Conservation (phyloP, 2,888 invertebrate species). For the Crioceris asparagi region DNA sequence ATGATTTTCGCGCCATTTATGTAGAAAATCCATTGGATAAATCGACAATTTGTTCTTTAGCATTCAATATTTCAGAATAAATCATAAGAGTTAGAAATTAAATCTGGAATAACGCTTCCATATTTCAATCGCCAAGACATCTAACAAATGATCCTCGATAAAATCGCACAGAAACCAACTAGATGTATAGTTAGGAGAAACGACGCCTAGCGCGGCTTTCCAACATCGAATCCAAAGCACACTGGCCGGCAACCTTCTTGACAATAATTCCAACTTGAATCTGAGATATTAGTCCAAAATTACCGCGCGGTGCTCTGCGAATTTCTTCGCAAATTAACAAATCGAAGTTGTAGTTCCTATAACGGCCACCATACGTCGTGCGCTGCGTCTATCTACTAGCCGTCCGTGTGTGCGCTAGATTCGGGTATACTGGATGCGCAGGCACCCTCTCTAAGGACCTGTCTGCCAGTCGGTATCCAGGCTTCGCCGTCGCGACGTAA, state of each 20-base stretch:
- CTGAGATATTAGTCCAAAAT: slow-evolving; percentile 22
- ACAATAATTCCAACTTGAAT: slow-evolving; percentile 15
- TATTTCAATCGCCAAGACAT: too few relatives aligned
- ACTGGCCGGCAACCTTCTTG: slow-evolving; percentile 9
- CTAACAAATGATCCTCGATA: too few relatives aligned
- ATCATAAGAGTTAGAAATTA: too few relatives aligned
- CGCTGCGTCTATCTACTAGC: too few relatives aligned
- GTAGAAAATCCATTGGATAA: too few relatives aligned
- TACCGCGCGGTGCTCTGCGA: slow-evolving; percentile 22
- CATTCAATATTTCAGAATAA: too few relatives aligned
- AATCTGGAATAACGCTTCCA: too few relatives aligned
- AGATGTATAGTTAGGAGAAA: too few relatives aligned
- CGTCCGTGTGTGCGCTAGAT: slow-evolving; percentile 42
- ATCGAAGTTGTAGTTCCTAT: slow-evolving; percentile 34
- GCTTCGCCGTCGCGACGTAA: slow-evolving; percentile 23
- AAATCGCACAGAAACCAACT: too few relatives aligned
- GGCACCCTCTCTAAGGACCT: slow-evolving; percentile 34
- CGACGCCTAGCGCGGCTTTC: not conserved
- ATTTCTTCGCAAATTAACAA: slow-evolving; percentile 34
- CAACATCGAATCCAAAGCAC: slow-evolving; percentile 3
- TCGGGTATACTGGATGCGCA: slow-evolving; percentile 35
- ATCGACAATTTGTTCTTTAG: too few relatives aligned
- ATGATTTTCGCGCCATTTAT: too few relatives aligned
- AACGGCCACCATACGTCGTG: slow-evolving; percentile 39
- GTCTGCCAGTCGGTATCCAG: slow-evolving; percentile 38